Base-by-base conservation (phyloP, 2,888 invertebrate species). In the Synergus umbraculus region DNA sequence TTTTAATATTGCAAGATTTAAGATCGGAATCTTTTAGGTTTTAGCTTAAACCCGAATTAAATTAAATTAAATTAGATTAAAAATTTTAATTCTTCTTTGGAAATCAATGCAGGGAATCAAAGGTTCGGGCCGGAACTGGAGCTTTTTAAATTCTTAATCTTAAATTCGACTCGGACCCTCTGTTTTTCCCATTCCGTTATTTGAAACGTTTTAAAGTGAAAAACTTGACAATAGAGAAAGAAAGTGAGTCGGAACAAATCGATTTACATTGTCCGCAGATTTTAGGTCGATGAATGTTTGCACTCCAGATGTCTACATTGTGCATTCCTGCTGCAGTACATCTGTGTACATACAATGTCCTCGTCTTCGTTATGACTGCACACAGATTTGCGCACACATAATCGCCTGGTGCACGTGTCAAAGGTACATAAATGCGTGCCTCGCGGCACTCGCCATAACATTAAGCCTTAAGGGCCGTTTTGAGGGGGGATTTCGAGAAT, bases 401-500 rank as follows among this genome's bases (percentile, higher is more conserved):
- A 73, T 54, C 54, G 69, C 29, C 54, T 54, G 69, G 54, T 73
- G 69, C 69, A 73, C 69, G 69, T 73, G 69, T 73, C 69, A 73
- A 73, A 73, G 69, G 69, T 73, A 49, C 49, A 73, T 73, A 49
- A 73, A 80, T 69, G 65, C 69, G 65, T 44, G 82, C 76, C 81
- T 79, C 80, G 83, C 76, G 81, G 81, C 81, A 82, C 78, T 83
- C 83, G 82, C 78, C 80, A 22, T 46, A 73, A 73, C 69, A 73
- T 73, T 73, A 29, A 49, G 69, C 44, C 49, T 46, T 73, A 13
- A 43, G 29, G 49, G 69, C n/a, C n/a, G 69, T 37, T 73, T 22
- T 65, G 77, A 78, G 81, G 79, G 78, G 80, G 78, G 81, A 85
- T 83, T 80, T 82, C 77, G 78, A 84, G 78, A 82, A 82, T 82